Evolutionary conservation across 2,113 vertebrate species (phyloP).

Genomic region (Eurystomus gularis): DNA sequence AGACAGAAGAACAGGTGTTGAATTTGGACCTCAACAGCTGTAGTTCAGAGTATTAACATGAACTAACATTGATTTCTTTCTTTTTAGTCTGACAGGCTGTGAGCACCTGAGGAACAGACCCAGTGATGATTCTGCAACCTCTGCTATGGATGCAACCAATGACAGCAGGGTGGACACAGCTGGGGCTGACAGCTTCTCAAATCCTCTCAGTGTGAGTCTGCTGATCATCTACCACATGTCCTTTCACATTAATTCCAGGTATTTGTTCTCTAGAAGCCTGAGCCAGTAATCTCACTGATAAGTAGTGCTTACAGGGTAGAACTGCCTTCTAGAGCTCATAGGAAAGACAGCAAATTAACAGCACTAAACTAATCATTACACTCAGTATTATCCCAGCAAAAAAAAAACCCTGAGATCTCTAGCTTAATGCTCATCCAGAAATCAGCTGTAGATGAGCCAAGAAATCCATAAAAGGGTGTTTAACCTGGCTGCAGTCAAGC

Average conservation of each 20-base stretch:
- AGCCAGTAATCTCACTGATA: neutral
- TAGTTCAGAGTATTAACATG: neutral
- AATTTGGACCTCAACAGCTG: neutral
- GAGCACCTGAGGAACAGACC: neutral
- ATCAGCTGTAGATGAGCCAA: neutral
- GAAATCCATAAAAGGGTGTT: neutral
- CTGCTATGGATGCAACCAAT: neutral
- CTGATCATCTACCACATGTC: neutral
- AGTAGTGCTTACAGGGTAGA: neutral
- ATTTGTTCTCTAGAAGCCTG: neutral
- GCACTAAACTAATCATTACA: neutral
- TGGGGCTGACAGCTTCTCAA: neutral
- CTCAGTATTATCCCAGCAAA: neutral
- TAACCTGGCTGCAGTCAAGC: neutral
- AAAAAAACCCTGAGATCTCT: neutral
- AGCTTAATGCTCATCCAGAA: neutral
- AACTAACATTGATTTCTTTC: neutral
- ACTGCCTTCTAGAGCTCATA: neutral
- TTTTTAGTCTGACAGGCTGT: neutral
- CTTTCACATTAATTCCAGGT: neutral
- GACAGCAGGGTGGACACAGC: neutral
- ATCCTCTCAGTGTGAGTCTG: neutral
- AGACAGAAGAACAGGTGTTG: neutral
- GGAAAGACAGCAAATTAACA: neutral
- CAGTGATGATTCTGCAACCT: neutral